Evolutionary conservation across 2,888 invertebrate genomes (phyloP), one percentile per base, ranked within the genome.

Genomic region (Caenorhabditis parvicauda): DNA sequence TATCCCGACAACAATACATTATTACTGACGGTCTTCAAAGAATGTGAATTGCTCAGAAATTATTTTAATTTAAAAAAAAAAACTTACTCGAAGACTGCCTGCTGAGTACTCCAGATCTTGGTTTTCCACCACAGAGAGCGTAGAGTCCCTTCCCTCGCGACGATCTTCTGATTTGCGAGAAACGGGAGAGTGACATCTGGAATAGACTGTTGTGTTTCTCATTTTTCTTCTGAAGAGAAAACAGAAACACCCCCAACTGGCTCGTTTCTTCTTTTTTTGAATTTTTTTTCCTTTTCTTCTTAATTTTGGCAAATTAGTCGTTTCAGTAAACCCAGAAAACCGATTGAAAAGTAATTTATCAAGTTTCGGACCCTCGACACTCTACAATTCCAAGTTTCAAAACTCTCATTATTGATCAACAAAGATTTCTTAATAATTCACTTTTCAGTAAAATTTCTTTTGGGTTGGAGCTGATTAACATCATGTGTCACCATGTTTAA

Each of bases 151-250:
- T 37, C n/a, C 52, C 29, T 12, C 61, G 42, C 7, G 63, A 49
- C n/a, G 70, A 70, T 32, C 59, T 53, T 41, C 68, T 59, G n/a
- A 68, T 57, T 43, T 64, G 56, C 19, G 59, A 56, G 47, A 61
- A 27, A 2, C 67, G 59, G 3, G 46, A 47, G 3, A 66, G 32
- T 9, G 67, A 67, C 28, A 64, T 53, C 70, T 70, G 55, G 49
- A 66, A 54, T 21, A 12, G 28, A 32, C 32, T 9, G 14, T 32
- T 14, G 14, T 32, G 9, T 32, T 32, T 9, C 35, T 32, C 35
- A 12, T 32, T 14, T 32, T 32, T 14, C 14, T 32, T 14, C 14
- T 32, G 9, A 14, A 32, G 35, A 32, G 35, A 32, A 32, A 12
- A 32, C 9, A 12, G 9, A 32, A 32, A 9, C 35, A 32, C 9